Evolutionary conservation across 2,888 invertebrate genomes (phyloP).

Genomic region (Phasia obesa): DNA sequence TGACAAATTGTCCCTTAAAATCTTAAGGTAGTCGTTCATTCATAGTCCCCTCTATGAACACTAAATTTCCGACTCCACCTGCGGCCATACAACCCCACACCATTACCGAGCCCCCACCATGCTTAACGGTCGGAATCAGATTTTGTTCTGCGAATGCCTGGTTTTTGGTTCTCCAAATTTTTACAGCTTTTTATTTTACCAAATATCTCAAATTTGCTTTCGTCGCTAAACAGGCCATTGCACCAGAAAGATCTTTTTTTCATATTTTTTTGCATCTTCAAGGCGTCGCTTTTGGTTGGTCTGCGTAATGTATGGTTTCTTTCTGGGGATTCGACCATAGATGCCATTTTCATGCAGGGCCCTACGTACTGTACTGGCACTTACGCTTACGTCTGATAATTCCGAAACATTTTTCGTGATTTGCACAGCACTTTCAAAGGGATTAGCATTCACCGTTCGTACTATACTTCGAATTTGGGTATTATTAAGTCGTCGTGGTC

Average conservation of each 20-base stretch:
- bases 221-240: slow-evolving; percentile 35
- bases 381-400: slow-evolving; percentile 17
- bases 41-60: slow-evolving; percentile 19
- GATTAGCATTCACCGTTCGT: slow-evolving; percentile 39
- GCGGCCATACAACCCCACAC: slow-evolving; percentile 37
- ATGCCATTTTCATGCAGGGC: slow-evolving; percentile 33
- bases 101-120: slow-evolving; percentile 14
- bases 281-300: slow-evolving; percentile 49
- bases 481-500: slow-evolving; percentile 5
- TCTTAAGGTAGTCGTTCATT: slow-evolving; percentile 5
- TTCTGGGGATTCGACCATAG: slow-evolving; percentile 48
- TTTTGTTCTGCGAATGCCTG: slow-evolving; percentile 15
- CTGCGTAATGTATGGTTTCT: slow-evolving; percentile 45
- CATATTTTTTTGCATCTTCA: slow-evolving; percentile 54
- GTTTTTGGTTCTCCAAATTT: slow-evolving; percentile 35
- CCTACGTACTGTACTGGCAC: slow-evolving; percentile 50
- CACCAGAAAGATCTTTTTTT: slow-evolving; percentile 8
- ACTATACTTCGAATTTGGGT: slow-evolving; percentile 17
- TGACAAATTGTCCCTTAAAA: not conserved
- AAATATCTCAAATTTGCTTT: slow-evolving; percentile 47
- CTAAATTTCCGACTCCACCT: slow-evolving; percentile 12
- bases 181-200: slow-evolving; percentile 23
- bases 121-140: slow-evolving; percentile 11
- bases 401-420: slow-evolving; percentile 13
- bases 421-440: slow-evolving; percentile 44